Percentiles rank a stretch among this genome's conserved stretches.
phyloP scores from a whole-genome alignment of 2,113 vertebrate species.

The Trichomycterus rosablanca region DNA sequence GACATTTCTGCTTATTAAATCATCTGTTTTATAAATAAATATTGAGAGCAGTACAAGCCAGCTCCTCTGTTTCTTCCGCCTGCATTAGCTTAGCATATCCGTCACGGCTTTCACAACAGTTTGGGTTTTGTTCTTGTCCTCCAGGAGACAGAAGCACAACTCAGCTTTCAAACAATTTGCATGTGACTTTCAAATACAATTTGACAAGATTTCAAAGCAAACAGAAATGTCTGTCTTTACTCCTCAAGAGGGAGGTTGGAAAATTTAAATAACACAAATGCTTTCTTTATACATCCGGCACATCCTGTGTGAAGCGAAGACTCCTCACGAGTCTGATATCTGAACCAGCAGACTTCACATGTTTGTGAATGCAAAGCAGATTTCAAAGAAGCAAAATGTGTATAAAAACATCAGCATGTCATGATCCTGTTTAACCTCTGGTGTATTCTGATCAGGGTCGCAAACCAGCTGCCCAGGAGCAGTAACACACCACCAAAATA shows the following conservation, averaged over 20 bases:
- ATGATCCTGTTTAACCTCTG: too few species aligned
- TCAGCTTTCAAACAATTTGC: background rate
- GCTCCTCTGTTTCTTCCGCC: background rate
- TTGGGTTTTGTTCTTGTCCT: background rate
- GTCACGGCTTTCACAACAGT: background rate
- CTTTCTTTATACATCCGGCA: background rate
- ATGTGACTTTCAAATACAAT: background rate
- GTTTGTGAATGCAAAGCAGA: too few species aligned
- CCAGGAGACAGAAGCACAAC: background rate
- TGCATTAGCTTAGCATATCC: background rate
- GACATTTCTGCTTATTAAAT: conserved; percentile 5
- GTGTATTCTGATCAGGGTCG: too few species aligned
- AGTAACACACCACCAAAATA: too few species aligned
- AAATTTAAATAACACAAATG: background rate
- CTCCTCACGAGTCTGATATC: too few species aligned
- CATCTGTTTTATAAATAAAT: conserved; percentile 14
- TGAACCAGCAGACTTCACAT: too few species aligned
- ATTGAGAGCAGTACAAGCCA: background rate
- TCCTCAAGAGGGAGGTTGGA: background rate
- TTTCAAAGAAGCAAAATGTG: too few species aligned
- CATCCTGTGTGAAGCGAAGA: too few species aligned
- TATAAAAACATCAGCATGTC: too few species aligned
- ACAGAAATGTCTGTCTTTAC: background rate
- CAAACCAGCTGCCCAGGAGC: too few species aligned
- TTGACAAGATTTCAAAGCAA: background rate